These are phyloP conservation scores for Neosalanx taihuensis DNA, from an alignment of 2,797 vertebrate genomes.

Conservation along the genomic window DNA sequence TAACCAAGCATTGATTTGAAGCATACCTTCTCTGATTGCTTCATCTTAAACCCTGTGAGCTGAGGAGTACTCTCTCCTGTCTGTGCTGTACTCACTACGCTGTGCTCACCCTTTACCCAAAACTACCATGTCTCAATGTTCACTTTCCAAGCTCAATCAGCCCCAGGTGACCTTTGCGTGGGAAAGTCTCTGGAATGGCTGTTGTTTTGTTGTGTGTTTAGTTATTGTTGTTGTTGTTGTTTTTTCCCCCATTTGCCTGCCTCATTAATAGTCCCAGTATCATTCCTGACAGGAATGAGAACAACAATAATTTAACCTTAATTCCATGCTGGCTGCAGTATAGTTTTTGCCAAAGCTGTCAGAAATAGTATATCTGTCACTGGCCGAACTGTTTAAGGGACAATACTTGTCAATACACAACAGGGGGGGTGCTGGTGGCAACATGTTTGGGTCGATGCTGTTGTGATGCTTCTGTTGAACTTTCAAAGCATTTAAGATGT, in stretches of 20 bases:
- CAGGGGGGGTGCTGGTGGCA: constrained; percentile 19
- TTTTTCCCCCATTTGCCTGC: constrained; percentile 24
- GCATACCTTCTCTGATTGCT: background rate
- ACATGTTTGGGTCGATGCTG: constrained; percentile 30
- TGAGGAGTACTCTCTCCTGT: background rate
- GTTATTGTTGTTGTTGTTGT: constrained; percentile 23
- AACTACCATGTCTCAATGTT: background rate
- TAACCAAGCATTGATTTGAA: background rate
- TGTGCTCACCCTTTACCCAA: background rate
- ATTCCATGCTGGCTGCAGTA: constrained; percentile 49
- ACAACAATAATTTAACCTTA: constrained; percentile 48
- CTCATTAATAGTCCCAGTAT: constrained; percentile 16
- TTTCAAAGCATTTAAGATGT: background rate
- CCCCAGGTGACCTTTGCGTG: constrained; percentile 11
- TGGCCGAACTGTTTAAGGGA: constrained; percentile 52
- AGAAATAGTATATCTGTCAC: constrained; percentile 50
- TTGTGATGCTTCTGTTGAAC: background rate
- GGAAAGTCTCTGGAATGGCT: background rate
- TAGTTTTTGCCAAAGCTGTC: constrained; percentile 39
- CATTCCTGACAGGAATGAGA: constrained; percentile 20
- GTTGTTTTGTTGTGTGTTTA: background rate
- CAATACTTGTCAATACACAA: constrained; percentile 51
- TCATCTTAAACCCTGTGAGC: background rate
- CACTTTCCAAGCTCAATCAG: constrained; percentile 12
- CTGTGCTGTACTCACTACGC: background rate